These are phyloP conservation scores for Ophonus ardosiacus DNA, from an alignment of 2,888 invertebrate species.

Conservation along the genomic window DNA sequence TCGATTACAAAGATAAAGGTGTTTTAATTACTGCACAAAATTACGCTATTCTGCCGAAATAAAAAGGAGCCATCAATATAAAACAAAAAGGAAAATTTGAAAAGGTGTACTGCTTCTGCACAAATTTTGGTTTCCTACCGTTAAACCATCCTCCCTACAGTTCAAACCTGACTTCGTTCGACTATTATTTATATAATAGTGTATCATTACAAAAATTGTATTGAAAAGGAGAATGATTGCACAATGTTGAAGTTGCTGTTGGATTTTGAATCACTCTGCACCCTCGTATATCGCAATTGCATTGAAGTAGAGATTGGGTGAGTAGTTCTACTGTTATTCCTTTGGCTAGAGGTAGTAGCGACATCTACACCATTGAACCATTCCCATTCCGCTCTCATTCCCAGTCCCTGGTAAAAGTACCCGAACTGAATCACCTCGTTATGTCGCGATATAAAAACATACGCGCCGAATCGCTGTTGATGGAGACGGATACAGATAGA, in stretches of 20 bases:
- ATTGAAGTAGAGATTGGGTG: background rate
- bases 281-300: background rate
- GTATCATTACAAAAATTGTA: too few relatives aligned
- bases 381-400: background rate
- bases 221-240: too few relatives aligned
- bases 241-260: background rate
- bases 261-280: background rate
- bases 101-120: too few relatives aligned
- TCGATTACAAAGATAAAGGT: too few relatives aligned
- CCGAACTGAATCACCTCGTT: conserved; percentile 58
- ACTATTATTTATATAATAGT: too few relatives aligned
- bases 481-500: conserved; percentile 37
- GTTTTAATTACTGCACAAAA: too few relatives aligned
- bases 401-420: background rate
- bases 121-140: too few relatives aligned
- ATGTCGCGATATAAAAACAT: conserved; percentile 61
- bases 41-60: too few relatives aligned
- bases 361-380: background rate
- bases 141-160: too few relatives aligned
- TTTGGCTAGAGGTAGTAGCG: background rate
- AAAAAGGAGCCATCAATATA: too few relatives aligned
- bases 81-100: too few relatives aligned
- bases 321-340: background rate
- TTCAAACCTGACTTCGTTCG: too few relatives aligned
- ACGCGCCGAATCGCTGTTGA: conserved; percentile 55